Conservation (phyloP, 2,113 vertebrate species). For the Proterorhinus semilunaris region DNA sequence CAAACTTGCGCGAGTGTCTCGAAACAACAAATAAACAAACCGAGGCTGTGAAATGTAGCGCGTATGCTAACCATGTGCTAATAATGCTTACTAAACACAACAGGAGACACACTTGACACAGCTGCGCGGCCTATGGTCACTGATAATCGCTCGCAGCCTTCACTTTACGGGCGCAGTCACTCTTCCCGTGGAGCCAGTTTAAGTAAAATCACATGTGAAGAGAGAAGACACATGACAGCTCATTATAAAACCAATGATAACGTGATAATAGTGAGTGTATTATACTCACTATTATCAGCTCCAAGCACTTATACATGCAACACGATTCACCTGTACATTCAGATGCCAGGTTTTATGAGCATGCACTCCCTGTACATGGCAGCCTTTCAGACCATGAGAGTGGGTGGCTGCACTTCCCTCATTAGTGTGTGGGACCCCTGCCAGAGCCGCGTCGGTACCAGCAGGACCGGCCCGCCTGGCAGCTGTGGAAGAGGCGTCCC, state of each 20-base stretch:
- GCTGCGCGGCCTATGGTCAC: background rate
- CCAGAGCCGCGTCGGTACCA: constrained; percentile 33
- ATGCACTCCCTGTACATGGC: background rate
- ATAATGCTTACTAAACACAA: constrained; percentile 2
- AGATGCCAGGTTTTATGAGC: background rate
- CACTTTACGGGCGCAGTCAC: background rate
- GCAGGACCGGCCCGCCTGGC: constrained; percentile 25
- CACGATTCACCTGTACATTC: background rate
- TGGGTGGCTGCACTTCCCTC: constrained; percentile 40
- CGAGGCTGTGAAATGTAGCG: background rate
- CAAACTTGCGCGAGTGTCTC: too few species aligned
- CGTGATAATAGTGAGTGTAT: too few species aligned
- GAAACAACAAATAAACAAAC: too few species aligned
- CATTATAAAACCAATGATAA: background rate
- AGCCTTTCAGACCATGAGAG: background rate
- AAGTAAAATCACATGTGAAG: background rate
- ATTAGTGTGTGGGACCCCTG: constrained; percentile 46
- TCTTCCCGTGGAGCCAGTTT: background rate
- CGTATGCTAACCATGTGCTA: background rate
- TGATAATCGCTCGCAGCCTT: background rate
- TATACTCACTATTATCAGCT: too few species aligned
- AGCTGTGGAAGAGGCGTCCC: constrained; percentile 44
- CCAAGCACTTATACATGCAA: too few species aligned
- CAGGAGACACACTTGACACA: background rate
- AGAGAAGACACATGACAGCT: background rate